Base-by-base conservation (phyloP, 2,113 vertebrate species). In the Hymenochirus boettgeri region DNA sequence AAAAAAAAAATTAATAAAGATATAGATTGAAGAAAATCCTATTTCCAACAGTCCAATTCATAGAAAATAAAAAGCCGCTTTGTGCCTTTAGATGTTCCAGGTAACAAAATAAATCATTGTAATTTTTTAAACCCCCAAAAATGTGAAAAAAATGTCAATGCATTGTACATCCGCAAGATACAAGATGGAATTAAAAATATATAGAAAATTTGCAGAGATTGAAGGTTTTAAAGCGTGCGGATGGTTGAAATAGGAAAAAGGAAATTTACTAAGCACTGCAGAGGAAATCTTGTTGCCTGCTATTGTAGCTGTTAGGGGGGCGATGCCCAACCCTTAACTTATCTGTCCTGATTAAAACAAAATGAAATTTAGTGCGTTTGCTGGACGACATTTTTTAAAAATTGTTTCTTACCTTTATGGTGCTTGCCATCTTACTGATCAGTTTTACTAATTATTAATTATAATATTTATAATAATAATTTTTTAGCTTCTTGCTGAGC, bases 321-420 rank as follows among this genome's bases (percentile, higher is more conserved):
- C 90, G 90, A 91, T 88, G 84, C 90, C 90, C 88, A 83, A 80
- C 4, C 77, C 85, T 82, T 75, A 77, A 86, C 84, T 87, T 86
- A 88, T 87, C 86, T 85, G 82, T 80, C 78, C 77, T 82, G 83
- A 87, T 84, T 84, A 52, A 67, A 47, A 65, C 25, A 11, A 57
- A 25, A 17, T 13, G 5, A 3, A 56, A 66, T 37, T 35, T 4
- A 35, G 10, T 6, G 29, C 5, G 10, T 6, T 31, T 31, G n/a
- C n/a, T n/a, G n/a, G n/a, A n/a, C n/a, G n/a, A n/a, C n/a, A n/a
- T n/a, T n/a, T n/a, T n/a, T n/a, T n/a, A n/a, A n/a, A n/a, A n/a
- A n/a, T n/a, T n/a, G 73, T 73, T 76, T 69, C 92, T 93, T 91
- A 94, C 92, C 92, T 94, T 94, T 75, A 94, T 93, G 57, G 92